These are phyloP conservation scores for Actenoides lindsayi DNA, from an alignment of 2,113 vertebrate species.

Conservation along the genomic window DNA sequence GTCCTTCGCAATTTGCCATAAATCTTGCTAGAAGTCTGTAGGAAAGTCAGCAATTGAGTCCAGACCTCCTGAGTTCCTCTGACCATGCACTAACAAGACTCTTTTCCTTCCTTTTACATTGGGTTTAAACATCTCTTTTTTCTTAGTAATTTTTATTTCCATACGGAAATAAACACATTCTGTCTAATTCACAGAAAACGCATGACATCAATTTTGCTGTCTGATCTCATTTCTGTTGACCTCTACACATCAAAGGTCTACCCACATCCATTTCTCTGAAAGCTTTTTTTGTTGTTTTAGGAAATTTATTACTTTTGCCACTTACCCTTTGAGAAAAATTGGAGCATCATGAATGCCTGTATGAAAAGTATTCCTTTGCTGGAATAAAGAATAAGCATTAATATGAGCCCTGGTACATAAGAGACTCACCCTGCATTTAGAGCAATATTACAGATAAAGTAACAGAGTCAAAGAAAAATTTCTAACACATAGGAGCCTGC, in stretches of 20 bases:
- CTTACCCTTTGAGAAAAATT: not conserved
- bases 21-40: not conserved
- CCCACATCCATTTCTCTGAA: not conserved
- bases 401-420: not conserved
- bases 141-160: not conserved
- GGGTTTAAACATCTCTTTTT: not conserved
- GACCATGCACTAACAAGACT: not conserved
- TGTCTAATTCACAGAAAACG: not conserved
- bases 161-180: not conserved
- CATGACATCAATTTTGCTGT: not conserved
- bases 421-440: not conserved
- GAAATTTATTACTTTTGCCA: not conserved
- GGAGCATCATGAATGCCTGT: not conserved
- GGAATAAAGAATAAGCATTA: not conserved
- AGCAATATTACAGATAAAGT: not conserved
- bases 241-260: not conserved
- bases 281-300: not conserved
- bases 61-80: not conserved
- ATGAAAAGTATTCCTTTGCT: not conserved
- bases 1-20: accelerated
- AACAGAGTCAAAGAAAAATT: not conserved
- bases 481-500: not conserved
- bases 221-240: not conserved
- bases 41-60: not conserved
- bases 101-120: not conserved